Percentiles rank a stretch among this genome's conserved stretches.
Evolutionary conservation across 2,113 vertebrate species (phyloP).

Genomic region (Tetrax tetrax): DNA sequence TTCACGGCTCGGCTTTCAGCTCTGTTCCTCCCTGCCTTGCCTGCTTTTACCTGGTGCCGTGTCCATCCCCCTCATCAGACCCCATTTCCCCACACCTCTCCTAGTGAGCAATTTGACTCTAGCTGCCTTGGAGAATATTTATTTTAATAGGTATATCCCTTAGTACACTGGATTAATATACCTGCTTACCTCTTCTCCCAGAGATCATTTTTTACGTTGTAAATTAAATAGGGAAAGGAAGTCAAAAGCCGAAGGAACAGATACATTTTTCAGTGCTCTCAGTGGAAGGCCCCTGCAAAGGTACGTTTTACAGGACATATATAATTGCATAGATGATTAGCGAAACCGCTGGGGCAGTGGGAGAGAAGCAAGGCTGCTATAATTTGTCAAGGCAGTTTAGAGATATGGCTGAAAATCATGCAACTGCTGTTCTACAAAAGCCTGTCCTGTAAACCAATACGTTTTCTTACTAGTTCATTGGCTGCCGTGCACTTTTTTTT

Average conservation of each 20-base stretch:
- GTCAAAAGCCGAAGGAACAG: constrained; percentile 5
- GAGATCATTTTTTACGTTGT: background rate
- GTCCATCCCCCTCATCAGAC: background rate
- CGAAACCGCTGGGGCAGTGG: background rate
- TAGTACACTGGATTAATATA: constrained; percentile 8
- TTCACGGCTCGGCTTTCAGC: background rate
- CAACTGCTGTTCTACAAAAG: background rate
- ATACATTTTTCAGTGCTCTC: background rate
- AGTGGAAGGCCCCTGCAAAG: constrained; percentile 13
- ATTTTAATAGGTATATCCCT: constrained; percentile 4
- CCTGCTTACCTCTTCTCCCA: constrained; percentile 23
- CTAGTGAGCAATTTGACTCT: background rate
- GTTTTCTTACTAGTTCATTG: background rate
- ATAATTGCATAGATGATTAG: background rate
- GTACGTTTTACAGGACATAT: background rate
- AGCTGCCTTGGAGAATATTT: background rate
- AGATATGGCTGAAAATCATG: background rate
- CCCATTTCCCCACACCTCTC: background rate
- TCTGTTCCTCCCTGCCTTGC: background rate
- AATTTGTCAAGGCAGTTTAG: background rate
- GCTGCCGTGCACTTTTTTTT: background rate
- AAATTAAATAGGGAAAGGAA: constrained; percentile 13
- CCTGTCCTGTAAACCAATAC: background rate
- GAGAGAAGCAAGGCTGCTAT: background rate
- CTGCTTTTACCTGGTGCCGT: accelerated